Base-by-base conservation (phyloP, 2,797 vertebrate species). In the Chloroceryle amazona region DNA sequence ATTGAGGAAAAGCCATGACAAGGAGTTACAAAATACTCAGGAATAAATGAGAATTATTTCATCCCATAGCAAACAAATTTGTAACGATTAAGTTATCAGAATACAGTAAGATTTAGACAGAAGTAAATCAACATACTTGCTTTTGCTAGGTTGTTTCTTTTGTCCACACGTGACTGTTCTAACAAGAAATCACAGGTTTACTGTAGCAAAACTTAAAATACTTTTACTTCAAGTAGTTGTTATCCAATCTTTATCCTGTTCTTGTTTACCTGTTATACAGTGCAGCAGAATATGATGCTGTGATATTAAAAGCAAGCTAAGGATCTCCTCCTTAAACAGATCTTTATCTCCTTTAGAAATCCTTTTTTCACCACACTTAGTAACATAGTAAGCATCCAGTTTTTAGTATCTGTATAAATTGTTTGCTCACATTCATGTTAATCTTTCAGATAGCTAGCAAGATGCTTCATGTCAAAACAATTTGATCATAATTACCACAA, bases 61-160 rank as follows among this genome's bases (percentile, higher is more conserved):
- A 15, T 47, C 28, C 10, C 47, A 35, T 1, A 78, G 22, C 18
- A 46, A 61, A 23, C 29, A 67, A 29, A 51, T 20, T 29, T 29
- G 1, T 41, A 83, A 46, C 0, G 0, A 66, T 52, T 9, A 60
- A 63, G 6, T 35, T 67, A 51, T 5, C 19, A 61, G 18, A 49
- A 66, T 51, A 74, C 3, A 82, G 21, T 10, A 37, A 25, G 26
- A 90, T 46, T 35, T 61, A 14, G 41, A 57, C 6, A 47, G 14
- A 70, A 3, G 17, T 16, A 54, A 83, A 65, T 47, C 31, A 60
- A 71, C 6, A 57, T 4, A 18, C 13, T 19, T 17, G 3, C 10
- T 81, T 81, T 54, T 55, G 15, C 5, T 51, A 60, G 4, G 4
- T 42, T 41, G 19, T 3, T 10, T 21, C 37, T 18, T 49, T 31